Evolutionary conservation across 2,888 invertebrate genomes (phyloP), one percentile per base, ranked within the genome.

Genomic region (Drosophila paramelanica): DNA sequence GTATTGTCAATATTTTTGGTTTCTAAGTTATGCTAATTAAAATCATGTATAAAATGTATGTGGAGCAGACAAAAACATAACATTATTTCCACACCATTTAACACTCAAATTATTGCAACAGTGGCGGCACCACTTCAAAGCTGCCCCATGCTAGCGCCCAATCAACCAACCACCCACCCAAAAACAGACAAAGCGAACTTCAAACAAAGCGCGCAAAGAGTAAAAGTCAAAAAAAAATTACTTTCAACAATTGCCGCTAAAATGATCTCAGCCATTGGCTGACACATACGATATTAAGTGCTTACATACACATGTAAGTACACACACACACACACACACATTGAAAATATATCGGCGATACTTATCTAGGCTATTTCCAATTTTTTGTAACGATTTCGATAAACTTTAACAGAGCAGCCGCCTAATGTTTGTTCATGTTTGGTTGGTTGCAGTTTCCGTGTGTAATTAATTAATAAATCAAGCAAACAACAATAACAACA

Each of bases 401-500:
- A 75, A 51, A 45, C 38, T 38, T 20, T 55, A 46, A 58, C 46
- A 73, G 38, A 60, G 39, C 25, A 31, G 43, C 67, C 47, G 56
- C 42, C n/a, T 10, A 27, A 39, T 82, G 71, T 73, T 67, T 79
- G 68, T 55, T 51, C 31, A 33, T 75, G 75, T 58, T 52, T 62
- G 62, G 10, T 23, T 61, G 50, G 10, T 45, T 73, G 74, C 88
- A 81, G 85, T 89, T 88, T 88, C 84, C 87, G 76, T 67, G 53
- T 71, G 69, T 60, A 88, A 86, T 81, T 89, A 83, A 81, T 88
- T 89, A 86, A 89, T 88, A 89, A 88, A 89, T 89, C 90, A 89
- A 65, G 61, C 62, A 59, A 66, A n/a, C 47, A 52, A 45, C 51
- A 66, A 52, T 11, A 56, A 52, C 10, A 56, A 50, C 61, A 56